phyloP scores from a whole-genome alignment of 2,113 vertebrate genomes.

The Phaethornis superciliosus region DNA sequence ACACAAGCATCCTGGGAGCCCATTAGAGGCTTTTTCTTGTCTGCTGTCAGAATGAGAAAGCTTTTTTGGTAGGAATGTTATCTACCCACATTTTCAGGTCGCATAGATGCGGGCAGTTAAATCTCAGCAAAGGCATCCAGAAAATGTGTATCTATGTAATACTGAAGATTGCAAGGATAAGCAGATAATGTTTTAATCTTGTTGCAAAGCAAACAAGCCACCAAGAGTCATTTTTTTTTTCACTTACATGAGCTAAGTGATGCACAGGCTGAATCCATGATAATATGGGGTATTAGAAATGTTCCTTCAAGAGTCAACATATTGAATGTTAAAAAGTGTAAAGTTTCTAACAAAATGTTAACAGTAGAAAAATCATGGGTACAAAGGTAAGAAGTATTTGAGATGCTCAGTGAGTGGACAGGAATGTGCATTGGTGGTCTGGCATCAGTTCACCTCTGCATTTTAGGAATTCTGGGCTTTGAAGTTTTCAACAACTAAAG shows the following conservation, averaged over 20 bases:
- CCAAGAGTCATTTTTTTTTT: too few relatives aligned
- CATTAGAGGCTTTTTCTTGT: background rate
- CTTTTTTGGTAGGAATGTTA: background rate
- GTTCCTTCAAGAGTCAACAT: background rate
- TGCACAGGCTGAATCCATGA: background rate
- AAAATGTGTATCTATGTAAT: background rate
- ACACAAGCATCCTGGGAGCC: background rate
- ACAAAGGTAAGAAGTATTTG: background rate
- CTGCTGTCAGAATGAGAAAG: background rate
- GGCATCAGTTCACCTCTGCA: background rate
- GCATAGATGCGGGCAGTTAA: background rate
- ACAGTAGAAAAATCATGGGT: background rate
- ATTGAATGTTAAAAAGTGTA: background rate
- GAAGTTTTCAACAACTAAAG: background rate
- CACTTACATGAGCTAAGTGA: background rate
- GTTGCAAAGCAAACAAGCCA: background rate
- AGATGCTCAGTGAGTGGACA: fast-evolving
- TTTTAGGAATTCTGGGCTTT: background rate
- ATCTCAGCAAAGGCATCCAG: background rate
- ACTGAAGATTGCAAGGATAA: background rate
- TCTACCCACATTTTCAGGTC: background rate
- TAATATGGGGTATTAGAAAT: background rate
- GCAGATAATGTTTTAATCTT: background rate
- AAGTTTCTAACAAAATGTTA: background rate
- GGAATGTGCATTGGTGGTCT: background rate